Evolutionary conservation across 2,797 vertebrate genomes (phyloP), one percentile per base, ranked within the genome.

Genomic region (Mormyrus proboscirostris): DNA sequence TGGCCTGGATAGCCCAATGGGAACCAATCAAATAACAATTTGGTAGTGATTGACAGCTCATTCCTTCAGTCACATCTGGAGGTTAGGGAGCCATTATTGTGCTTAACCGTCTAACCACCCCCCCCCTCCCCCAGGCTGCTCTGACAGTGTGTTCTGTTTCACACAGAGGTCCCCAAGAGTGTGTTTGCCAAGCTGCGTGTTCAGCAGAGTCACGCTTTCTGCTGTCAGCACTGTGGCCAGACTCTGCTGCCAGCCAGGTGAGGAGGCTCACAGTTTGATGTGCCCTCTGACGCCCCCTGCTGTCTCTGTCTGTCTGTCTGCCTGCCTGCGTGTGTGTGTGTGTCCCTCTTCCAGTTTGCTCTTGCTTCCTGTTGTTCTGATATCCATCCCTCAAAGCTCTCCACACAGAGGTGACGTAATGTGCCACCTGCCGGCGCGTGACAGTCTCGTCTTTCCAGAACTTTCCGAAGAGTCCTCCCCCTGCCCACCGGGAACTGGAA

Each of bases 401-500:
- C 8, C 82, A 29, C 86, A 22, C 29, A 88, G 14, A 53, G 49
- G 5, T 65, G 76, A 89, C 87, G 0, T 16, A 33, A 88, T 0
- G 19, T 29, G 10, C n/a, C n/a, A 84, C 44, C 85, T 9, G 33
- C 25, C 25, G 0, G 47, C 59, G 0, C 50, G 1, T 86, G 50
- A 51, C 53, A 51, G 51, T 87, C n/a, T n/a, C 25, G 53, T 44
- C 76, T 38, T 44, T 29, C 55, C 89, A 99, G 98, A 94, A 93
- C 91, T 44, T 97, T 99, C 89, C 95, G 94, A 76, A 94, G 98
- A 93, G 97, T 99, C 85, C 98, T 99, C 87, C 97, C 98, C 59
- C 94, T 99, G 83, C 98, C 98, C 0, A 96, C 96, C 82, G 97
- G 97, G 87, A 96, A 98, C 94, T 99, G 98, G 98, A 98, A 94